These are phyloP conservation scores for Syritta pipiens DNA, from an alignment of 2,888 invertebrate genomes.

Conservation along the genomic window DNA sequence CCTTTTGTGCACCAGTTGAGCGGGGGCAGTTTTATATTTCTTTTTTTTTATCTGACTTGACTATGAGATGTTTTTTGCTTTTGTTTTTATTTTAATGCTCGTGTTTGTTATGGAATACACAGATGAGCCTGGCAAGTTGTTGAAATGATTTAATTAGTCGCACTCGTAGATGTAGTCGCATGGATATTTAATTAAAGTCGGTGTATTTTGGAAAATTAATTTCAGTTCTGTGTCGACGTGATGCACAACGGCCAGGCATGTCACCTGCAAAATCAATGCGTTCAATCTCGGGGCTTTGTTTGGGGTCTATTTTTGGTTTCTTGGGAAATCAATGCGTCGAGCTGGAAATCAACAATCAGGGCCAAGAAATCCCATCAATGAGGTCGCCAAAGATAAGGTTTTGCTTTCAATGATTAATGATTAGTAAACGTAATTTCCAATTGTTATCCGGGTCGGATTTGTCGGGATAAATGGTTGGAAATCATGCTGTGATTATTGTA, in stretches of 20 bases:
- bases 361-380: constrained; percentile 26
- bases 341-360: constrained; percentile 23
- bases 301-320: constrained; percentile 20
- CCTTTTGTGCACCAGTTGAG: no score
- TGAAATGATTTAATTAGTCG: no score
- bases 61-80: no score
- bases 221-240: constrained; percentile 18
- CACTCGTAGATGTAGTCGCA: no score
- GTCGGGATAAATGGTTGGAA: constrained; percentile 12
- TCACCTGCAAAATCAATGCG: constrained; percentile 28
- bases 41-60: no score
- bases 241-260: not conserved
- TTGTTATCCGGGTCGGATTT: constrained; percentile 22
- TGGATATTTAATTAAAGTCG: constrained; percentile 40
- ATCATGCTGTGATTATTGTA: not conserved
- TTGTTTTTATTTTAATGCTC: no score
- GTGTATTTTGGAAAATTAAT: constrained; percentile 33
- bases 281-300: constrained; percentile 15
- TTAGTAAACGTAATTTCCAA: constrained; percentile 48
- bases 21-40: no score
- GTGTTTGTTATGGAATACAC: no score
- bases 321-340: constrained; percentile 45
- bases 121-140: no score
- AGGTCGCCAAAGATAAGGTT: constrained; percentile 33
- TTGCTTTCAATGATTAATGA: constrained; percentile 54